Evolutionary conservation across 1,140 invertebrate species (phyloP), one percentile per base, ranked within the genome.

Genomic region (Amyelois transitella): DNA sequence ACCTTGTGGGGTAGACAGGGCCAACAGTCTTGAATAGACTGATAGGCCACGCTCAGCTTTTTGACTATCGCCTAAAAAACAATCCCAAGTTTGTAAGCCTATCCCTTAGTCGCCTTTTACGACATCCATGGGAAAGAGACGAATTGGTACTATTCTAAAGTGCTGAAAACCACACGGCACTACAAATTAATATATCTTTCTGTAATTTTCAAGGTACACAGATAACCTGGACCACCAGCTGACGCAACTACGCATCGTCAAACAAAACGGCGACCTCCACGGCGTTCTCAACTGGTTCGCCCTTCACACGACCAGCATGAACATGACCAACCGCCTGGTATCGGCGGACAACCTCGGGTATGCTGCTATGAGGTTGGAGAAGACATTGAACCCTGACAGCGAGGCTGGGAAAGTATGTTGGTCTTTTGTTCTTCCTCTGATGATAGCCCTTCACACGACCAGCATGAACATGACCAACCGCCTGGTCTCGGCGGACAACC

Each of bases 401-500:
- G 75, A 92, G 28, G 89, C 92, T 19, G 96, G 96, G 59, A 91
- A 94, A 89, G 95, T 96, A 82, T 78, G 59, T 14, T 6, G 20
- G 4, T 4, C 7, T 12, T 32, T 10, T 5, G 3, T 8, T 24
- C 22, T 24, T 5, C 8, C 22, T 24, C 22, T 24, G 22, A 24
- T 8, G 22, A 24, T 24, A 3, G 22, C 8, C 22, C 8, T 5
- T 24, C 22, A 3, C 8, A 24, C 4, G 0, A 97, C 95, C 1
- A 97, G 95, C 45, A 97, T 98, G 96, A 98, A 98, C 77, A 98
- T 98, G 76, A 97, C 96, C 2, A 99, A 99, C 77, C 89, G 85
- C 20, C 90, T 98, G n/a, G 89, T 98, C 4, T 96, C 95, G 4
- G 94, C 95, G n/a, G 97, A 98, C 79, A 98, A 99, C 81, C 93